Conservation (phyloP, 2,113 vertebrate genomes). For the Genyomyrus donnyi region DNA sequence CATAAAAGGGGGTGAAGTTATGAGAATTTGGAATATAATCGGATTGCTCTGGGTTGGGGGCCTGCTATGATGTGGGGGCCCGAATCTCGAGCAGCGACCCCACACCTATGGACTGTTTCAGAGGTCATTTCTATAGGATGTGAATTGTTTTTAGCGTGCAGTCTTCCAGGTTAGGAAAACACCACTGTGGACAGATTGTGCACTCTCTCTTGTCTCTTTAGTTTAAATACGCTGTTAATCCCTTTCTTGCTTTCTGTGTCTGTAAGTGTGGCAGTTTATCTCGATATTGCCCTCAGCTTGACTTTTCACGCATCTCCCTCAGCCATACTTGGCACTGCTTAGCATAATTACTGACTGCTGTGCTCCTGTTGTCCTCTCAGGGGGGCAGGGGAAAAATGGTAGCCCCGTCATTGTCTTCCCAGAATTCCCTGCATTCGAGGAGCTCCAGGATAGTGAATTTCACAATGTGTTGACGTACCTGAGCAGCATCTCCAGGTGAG, state of each 20-base stretch:
- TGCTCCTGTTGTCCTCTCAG: constrained; percentile 39
- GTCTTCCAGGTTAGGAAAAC: not conserved
- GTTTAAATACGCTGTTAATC: not conserved
- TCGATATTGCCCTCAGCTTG: not conserved
- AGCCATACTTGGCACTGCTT: not conserved
- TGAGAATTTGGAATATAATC: not conserved
- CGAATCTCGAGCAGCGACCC: not conserved
- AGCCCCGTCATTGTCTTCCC: constrained; percentile 75
- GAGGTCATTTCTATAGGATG: not conserved
- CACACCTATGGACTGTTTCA: not conserved
- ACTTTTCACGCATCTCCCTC: not conserved
- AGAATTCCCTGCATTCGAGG: constrained; percentile 66
- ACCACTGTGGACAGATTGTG: not conserved
- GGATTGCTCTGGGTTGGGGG: not conserved
- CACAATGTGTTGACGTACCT: constrained; percentile 71
- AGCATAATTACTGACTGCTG: not conserved
- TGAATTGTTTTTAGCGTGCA: not conserved
- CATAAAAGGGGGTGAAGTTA: no score
- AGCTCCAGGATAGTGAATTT: constrained; percentile 68
- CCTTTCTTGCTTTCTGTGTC: not conserved
- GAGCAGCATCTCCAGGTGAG: constrained; percentile 67
- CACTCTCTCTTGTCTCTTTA: not conserved
- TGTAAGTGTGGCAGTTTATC: not conserved
- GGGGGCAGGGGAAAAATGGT: constrained; percentile 66
- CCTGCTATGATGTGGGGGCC: not conserved